phyloP scores from a whole-genome alignment of 2,113 vertebrate species.

The Acanthisitta chloris region DNA sequence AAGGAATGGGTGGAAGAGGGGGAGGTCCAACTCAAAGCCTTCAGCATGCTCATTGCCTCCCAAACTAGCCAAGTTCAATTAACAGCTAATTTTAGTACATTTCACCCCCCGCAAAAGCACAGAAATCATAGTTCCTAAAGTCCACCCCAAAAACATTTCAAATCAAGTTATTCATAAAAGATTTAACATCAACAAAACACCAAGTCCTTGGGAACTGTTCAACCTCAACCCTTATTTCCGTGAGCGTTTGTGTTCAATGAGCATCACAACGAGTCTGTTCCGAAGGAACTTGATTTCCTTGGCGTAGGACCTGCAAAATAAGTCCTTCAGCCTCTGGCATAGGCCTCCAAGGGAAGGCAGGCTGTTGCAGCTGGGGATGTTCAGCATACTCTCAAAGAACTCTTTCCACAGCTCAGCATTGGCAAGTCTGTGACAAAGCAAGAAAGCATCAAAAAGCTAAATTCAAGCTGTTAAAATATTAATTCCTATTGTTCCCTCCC shows the following conservation, averaged over 20 bases:
- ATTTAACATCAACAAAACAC: neutral
- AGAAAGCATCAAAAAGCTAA: neutral
- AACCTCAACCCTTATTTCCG: constrained; percentile 25
- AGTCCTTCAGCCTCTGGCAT: constrained; percentile 61
- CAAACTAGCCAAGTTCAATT: neutral
- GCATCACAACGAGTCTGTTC: constrained; percentile 82
- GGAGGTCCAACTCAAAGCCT: neutral
- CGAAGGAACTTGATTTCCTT: constrained; percentile 80
- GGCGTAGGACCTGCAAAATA: constrained; percentile 77
- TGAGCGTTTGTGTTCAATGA: constrained; percentile 79
- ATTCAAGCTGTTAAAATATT: neutral
- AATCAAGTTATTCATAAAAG: neutral
- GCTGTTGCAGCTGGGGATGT: constrained; percentile 76
- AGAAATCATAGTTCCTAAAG: neutral
- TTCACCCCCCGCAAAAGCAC: neutral
- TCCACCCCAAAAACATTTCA: neutral
- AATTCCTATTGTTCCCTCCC: neutral
- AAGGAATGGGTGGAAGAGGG: neutral
- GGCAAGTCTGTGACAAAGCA: constrained; percentile 74
- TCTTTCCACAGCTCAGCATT: constrained; percentile 86
- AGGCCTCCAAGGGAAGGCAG: constrained; percentile 74
- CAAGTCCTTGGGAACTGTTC: neutral
- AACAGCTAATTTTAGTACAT: neutral
- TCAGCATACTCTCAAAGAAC: constrained; percentile 87
- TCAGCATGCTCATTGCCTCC: neutral